Evolutionary conservation across 1,140 invertebrate genomes (phyloP).

Genomic region (Oreohelix idahoensis): DNA sequence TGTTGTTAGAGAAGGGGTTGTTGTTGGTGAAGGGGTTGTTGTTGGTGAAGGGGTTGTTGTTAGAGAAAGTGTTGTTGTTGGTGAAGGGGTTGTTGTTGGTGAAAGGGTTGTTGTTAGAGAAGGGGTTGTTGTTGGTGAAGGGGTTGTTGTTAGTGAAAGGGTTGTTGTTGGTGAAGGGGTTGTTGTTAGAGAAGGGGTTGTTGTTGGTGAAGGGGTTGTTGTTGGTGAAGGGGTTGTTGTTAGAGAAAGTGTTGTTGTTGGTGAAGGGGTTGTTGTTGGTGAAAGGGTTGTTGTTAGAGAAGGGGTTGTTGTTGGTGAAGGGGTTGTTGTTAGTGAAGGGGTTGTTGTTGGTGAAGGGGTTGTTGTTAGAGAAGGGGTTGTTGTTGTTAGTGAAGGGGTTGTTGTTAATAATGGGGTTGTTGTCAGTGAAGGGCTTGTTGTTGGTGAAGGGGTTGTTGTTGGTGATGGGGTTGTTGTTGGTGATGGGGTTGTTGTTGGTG

Average conservation of each 20-base stretch:
- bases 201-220: background rate
- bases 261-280: background rate
- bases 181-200: background rate
- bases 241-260: background rate
- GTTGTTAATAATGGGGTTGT: too few species aligned
- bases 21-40: background rate
- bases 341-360: too few species aligned
- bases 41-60: background rate
- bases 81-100: background rate
- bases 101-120: too few species aligned
- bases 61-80: background rate
- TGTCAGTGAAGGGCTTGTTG: too few species aligned
- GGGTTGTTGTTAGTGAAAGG: background rate
- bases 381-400: too few species aligned
- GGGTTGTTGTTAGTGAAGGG: background rate
- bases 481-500: too few species aligned
- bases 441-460: background rate
- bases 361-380: too few species aligned
- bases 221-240: background rate
- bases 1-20: too few species aligned
- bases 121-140: background rate
- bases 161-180: too few species aligned
- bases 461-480: background rate
- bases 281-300: background rate
- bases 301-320: background rate